Evolutionary conservation across 2,113 vertebrate genomes (phyloP).

Genomic region (Rhea pennata): DNA sequence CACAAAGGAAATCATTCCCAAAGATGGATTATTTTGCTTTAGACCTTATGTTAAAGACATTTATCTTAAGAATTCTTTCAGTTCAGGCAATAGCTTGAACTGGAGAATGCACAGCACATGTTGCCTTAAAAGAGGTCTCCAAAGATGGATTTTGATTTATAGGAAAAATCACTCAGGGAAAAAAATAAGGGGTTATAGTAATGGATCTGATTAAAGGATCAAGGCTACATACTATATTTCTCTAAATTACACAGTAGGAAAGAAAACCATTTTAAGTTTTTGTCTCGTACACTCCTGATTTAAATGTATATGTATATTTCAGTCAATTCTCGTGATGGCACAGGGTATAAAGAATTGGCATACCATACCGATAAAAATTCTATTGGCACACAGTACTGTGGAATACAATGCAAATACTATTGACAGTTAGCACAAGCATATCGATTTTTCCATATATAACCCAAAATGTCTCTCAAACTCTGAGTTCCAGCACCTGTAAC

Average conservation of each 20-base stretch:
- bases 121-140: not conserved
- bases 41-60: not conserved
- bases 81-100: not conserved
- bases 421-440: not conserved
- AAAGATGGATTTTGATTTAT: constrained; percentile 1
- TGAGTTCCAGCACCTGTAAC: not conserved
- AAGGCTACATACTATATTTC: not conserved
- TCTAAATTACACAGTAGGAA: not conserved
- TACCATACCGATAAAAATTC: too few relatives aligned
- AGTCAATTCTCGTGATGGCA: not conserved
- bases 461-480: not conserved
- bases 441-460: not conserved
- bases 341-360: not conserved
- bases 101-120: not conserved
- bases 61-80: not conserved
- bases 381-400: not conserved
- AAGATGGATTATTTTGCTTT: not conserved
- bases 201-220: not conserved
- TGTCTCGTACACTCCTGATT: not conserved
- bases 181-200: not conserved
- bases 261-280: not conserved
- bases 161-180: not conserved
- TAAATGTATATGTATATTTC: not conserved
- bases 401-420: not conserved
- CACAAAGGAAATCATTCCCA: not conserved